These are phyloP conservation scores for Ceratoteleas bidentatus DNA, from an alignment of 1,140 invertebrate genomes.

Conservation along the genomic window DNA sequence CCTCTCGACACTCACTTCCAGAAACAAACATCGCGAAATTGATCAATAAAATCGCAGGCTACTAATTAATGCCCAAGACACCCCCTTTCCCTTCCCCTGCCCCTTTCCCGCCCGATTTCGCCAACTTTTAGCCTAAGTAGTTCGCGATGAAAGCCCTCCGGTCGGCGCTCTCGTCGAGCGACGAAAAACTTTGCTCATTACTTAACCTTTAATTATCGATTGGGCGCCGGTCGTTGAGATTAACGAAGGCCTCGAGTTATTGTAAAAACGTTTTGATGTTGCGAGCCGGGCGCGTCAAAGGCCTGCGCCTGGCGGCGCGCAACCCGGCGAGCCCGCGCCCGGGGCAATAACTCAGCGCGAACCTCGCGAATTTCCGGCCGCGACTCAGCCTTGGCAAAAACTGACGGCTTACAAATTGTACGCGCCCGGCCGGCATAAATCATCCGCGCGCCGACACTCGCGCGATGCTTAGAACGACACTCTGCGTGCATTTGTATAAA, in stretches of 20 bases:
- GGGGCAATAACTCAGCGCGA: constrained; percentile 72
- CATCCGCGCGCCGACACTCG: constrained; percentile 60
- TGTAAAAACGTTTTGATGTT: constrained; percentile 49
- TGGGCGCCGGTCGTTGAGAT: constrained; percentile 48
- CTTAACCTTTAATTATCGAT: constrained; percentile 69
- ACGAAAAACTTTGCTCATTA: constrained; percentile 67
- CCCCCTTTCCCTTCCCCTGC: constrained; percentile 9
- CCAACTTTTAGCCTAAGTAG: constrained; percentile 41
- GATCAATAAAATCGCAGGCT: constrained; percentile 32
- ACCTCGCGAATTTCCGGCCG: constrained; percentile 37
- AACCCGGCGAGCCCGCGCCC: constrained; percentile 49
- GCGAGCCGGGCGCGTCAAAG: constrained; percentile 11
- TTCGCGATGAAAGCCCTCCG: constrained; percentile 33
- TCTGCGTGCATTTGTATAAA: constrained; percentile 43
- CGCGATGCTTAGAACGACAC: constrained; percentile 31
- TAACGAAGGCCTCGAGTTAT: constrained; percentile 52
- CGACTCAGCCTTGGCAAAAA: constrained; percentile 70
- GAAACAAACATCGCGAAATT: constrained; percentile 20
- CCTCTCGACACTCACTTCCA: constrained; percentile 2
- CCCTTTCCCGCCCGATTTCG: constrained; percentile 10
- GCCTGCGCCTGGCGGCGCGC: constrained; percentile 11
- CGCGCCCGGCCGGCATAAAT: constrained; percentile 75
- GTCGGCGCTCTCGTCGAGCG: constrained; percentile 12
- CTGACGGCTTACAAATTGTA: constrained; percentile 78
- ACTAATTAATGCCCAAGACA: constrained; percentile 37